phyloP scores from a whole-genome alignment of 2,797 vertebrate genomes.

The Hoplostethus mediterraneus region DNA sequence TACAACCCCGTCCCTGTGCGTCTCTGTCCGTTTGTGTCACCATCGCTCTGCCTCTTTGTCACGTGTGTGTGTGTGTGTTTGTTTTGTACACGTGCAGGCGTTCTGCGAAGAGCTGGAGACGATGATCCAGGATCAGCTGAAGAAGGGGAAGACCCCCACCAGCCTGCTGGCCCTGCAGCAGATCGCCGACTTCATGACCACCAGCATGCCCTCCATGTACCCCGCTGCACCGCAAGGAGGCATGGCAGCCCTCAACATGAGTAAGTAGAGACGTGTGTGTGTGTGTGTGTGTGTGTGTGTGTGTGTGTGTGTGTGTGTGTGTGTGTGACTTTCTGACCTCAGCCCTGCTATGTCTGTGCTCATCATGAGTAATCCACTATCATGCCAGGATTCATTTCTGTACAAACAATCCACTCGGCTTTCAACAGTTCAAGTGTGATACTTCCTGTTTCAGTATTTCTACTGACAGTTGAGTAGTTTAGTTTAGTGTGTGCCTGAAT shows the following conservation, averaged over 20 bases:
- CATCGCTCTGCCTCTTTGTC: background rate
- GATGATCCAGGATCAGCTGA: constrained; percentile 98
- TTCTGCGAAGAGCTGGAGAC: constrained; percentile 99
- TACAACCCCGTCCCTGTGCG: background rate
- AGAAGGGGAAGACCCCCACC: constrained; percentile 97
- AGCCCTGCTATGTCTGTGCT: constrained; percentile 16
- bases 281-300: background rate
- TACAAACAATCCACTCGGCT: constrained; percentile 35
- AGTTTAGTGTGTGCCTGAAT: background rate
- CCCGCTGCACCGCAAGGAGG: constrained; percentile 95
- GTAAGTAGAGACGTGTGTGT: constrained; percentile 83
- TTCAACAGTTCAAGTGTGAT: background rate
- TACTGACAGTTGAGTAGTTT: background rate
- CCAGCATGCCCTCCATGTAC: constrained; percentile 94
- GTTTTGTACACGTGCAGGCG: constrained; percentile 79
- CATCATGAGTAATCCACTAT: constrained; percentile 38
- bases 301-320: background rate
- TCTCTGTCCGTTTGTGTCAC: background rate
- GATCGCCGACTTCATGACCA: constrained; percentile 98
- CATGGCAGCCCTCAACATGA: constrained; percentile 98
- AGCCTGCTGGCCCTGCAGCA: constrained; percentile 96
- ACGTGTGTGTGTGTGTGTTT: background rate
- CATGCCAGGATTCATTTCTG: constrained; percentile 26
- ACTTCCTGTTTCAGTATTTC: too few species aligned
- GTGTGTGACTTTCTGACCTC: constrained; percentile 42